Evolutionary conservation across 2,797 vertebrate species (phyloP), one percentile per base, ranked within the genome.

Genomic region (Moxostoma hubbsi): DNA sequence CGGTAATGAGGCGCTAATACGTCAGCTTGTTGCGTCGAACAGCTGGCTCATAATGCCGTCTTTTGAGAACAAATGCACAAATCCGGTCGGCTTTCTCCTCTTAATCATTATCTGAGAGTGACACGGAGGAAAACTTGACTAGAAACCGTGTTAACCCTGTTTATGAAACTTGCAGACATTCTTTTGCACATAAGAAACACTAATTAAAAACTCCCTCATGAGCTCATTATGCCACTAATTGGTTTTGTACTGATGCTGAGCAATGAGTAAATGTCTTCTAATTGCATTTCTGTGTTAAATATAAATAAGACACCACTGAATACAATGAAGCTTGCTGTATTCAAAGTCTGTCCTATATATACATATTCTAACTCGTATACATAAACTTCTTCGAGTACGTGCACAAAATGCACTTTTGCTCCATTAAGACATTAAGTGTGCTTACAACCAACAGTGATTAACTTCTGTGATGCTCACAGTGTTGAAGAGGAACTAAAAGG

Each of bases 161-260:
- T 55, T 70, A 45, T 45, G 54, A 55, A 13, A 70, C 67, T 15
- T 15, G 51, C 9, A 55, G 13, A 7, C 24, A 55, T 70, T 70
- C 51, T 45, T 7, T 55, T 54, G 13, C 66, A 6, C 67, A 24
- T 24, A 24, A 24, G 24, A 24, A 24, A 24, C 24, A 24, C 24
- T 70, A 70, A 70, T 70, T 70, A 70, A 70, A 55, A 2, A 45
- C 24, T 69, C 67, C 24, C 24, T 43, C 67, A 55, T 43, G 67
- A 55, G 51, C 67, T 70, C 67, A 45, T 55, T 70, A 55, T 70
- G 24, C 54, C 13, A 55, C 67, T 15, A 11, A 69, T 55, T 45
- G 15, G 67, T 45, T 45, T 69, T 70, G 51, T 15, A 16, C 47
- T 8, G 47, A 67, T 50, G 64, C 47, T 8, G 64, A 66, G 47